Evolutionary conservation across 2,888 invertebrate genomes (phyloP).

Genomic region (Nesidiocoris tenuis): DNA sequence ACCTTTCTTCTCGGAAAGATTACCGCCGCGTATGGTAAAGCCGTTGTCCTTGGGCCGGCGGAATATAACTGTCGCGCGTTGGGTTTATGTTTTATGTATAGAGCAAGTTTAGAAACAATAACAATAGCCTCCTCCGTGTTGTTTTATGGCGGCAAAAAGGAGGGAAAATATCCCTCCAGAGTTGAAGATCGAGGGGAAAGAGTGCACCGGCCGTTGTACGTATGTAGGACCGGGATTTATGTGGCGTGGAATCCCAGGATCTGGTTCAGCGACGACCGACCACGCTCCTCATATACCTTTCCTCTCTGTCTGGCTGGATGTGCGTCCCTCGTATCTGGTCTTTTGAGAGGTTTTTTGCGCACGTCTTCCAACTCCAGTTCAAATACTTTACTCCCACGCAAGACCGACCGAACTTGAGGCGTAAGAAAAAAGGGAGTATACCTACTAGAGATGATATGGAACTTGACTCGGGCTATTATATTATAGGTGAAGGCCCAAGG

Average conservation of each 20-base stretch:
- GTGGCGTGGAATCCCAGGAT: slow-evolving; percentile 38
- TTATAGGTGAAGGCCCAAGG: too few relatives aligned
- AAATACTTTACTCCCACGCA: background rate
- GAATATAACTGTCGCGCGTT: slow-evolving; percentile 27
- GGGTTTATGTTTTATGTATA: slow-evolving; percentile 37
- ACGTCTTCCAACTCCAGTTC: background rate
- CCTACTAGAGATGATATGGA: too few relatives aligned
- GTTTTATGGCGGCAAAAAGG: slow-evolving; percentile 21
- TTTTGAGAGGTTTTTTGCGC: background rate
- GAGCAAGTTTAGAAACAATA: slow-evolving; percentile 38
- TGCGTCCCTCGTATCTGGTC: background rate
- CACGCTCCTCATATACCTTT: background rate
- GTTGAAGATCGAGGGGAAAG: background rate
- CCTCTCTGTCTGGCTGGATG: background rate
- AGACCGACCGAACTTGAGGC: too few relatives aligned
- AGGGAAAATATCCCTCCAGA: background rate
- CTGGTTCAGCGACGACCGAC: slow-evolving; percentile 34
- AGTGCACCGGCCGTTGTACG: background rate
- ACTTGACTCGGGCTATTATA: too few relatives aligned
- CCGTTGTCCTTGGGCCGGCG: background rate
- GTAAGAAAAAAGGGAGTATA: too few relatives aligned
- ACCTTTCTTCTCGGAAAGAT: background rate
- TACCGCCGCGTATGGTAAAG: background rate
- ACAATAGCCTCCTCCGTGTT: slow-evolving; percentile 15
- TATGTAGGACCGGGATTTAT: slow-evolving; percentile 21